phyloP scores from a whole-genome alignment of 2,113 vertebrate species.

The Alouatta palliata region DNA sequence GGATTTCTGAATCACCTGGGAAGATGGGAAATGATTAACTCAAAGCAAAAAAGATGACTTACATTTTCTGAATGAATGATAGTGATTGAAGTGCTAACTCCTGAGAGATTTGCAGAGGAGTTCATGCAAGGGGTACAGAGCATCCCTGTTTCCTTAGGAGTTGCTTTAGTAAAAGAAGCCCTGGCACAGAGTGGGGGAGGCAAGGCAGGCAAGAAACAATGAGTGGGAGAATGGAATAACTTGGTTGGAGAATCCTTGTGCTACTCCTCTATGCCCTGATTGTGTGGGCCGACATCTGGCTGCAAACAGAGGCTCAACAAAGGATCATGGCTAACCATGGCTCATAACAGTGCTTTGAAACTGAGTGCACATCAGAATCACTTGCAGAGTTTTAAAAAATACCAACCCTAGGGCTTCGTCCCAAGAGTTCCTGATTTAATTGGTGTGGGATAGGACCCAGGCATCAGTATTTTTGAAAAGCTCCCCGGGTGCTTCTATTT shows the following conservation, averaged over 20 bases:
- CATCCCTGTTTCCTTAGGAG: neutral
- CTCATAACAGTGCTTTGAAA: neutral
- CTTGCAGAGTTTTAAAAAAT: neutral
- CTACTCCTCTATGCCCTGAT: accelerated
- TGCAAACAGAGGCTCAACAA: neutral
- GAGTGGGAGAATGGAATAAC: neutral
- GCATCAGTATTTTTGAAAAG: neutral
- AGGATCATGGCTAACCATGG: neutral
- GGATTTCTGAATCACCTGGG: slow-evolving; percentile 54
- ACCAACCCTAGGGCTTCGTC: neutral
- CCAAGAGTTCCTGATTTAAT: neutral
- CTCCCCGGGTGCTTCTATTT: neutral
- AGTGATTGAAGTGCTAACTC: neutral
- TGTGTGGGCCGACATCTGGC: neutral
- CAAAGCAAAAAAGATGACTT: slow-evolving; percentile 28
- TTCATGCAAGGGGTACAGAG: neutral
- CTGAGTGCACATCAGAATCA: neutral
- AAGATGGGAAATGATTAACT: slow-evolving; percentile 48
- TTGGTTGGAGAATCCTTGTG: neutral
- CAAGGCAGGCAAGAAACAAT: neutral
- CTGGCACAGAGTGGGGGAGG: neutral
- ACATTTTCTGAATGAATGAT: slow-evolving; percentile 61
- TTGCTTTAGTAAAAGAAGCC: neutral
- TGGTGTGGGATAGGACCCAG: neutral
- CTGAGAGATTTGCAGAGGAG: neutral